Evolutionary conservation across 2,888 invertebrate genomes (phyloP).

Genomic region (Oscheius sp.): DNA sequence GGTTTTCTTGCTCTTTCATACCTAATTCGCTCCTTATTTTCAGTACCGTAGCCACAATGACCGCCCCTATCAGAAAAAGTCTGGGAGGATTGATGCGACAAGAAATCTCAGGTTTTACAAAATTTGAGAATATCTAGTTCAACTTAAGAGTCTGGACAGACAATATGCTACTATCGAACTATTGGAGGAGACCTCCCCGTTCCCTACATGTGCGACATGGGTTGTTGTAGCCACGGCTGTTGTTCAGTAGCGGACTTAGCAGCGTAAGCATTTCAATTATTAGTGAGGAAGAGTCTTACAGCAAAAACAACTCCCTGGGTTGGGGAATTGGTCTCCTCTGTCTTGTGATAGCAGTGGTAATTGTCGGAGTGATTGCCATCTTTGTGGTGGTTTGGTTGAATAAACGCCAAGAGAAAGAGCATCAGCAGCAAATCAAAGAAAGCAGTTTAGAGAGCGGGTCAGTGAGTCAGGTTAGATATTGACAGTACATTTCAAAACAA

Average conservation of each 20-base stretch:
- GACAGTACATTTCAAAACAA: not conserved
- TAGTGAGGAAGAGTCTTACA: constrained; percentile 26
- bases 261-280: constrained; percentile 44
- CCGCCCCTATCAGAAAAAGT: constrained; percentile 42
- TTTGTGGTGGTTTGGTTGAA: constrained; percentile 55
- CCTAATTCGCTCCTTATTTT: not conserved
- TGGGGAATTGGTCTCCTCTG: constrained; percentile 68
- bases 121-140: not conserved
- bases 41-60: constrained; percentile 1
- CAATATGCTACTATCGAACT: constrained; percentile 65
- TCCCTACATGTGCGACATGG: constrained; percentile 65
- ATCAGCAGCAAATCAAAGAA: constrained; percentile 51
- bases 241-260: constrained; percentile 64
- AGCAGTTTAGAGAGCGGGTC: constrained; percentile 49
- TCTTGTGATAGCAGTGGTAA: constrained; percentile 58
- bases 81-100: constrained; percentile 62
- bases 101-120: constrained; percentile 58
- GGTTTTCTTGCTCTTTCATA: not conserved
- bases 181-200: constrained; percentile 56
- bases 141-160: constrained; percentile 62
- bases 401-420: constrained; percentile 52
- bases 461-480: constrained; percentile 42
- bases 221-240: constrained; percentile 67
- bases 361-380: constrained; percentile 55
- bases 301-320: constrained; percentile 58